Evolutionary conservation across 2,888 invertebrate species (phyloP).

Genomic region (Ellobium chinense): DNA sequence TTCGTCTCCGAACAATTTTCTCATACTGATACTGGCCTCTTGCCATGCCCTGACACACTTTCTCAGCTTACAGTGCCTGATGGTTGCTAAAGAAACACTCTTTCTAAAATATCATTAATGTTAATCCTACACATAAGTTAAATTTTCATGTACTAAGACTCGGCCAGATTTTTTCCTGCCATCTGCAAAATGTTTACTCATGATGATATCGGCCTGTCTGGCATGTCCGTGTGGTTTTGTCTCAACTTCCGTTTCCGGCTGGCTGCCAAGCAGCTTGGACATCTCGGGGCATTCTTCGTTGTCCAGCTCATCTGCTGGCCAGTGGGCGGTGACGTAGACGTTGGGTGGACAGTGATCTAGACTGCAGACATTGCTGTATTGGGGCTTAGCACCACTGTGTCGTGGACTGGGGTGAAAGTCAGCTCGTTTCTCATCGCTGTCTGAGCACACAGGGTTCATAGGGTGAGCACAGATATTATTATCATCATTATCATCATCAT

Average conservation of each 20-base stretch:
- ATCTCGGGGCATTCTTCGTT: slow-evolving; percentile 20
- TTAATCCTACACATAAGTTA: slow-evolving; percentile 36
- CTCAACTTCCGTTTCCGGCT: background rate
- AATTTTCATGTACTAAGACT: slow-evolving; percentile 21
- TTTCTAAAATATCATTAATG: too few species aligned
- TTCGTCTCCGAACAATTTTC: too few species aligned
- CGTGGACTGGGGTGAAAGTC: background rate
- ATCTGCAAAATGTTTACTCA: background rate
- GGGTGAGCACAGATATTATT: too few species aligned
- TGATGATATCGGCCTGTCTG: background rate
- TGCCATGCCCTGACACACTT: too few species aligned
- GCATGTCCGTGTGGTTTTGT: background rate
- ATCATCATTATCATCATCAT: too few species aligned
- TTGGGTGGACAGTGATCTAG: slow-evolving; percentile 18
- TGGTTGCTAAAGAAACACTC: too few species aligned
- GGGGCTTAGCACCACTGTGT: background rate
- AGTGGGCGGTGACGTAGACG: slow-evolving; percentile 27
- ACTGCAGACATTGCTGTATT: slow-evolving; percentile 24
- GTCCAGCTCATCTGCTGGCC: background rate
- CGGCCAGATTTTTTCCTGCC: background rate
- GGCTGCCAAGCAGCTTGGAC: slow-evolving; percentile 5
- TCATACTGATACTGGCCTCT: too few species aligned
- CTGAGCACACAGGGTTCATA: background rate
- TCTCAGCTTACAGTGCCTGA: too few species aligned
- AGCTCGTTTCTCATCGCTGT: background rate